A percentile compares a stretch with the other conserved stretches of the same genome.
Conservation (phyloP, 2,113 vertebrate species). For the Sinosuthora webbiana region DNA sequence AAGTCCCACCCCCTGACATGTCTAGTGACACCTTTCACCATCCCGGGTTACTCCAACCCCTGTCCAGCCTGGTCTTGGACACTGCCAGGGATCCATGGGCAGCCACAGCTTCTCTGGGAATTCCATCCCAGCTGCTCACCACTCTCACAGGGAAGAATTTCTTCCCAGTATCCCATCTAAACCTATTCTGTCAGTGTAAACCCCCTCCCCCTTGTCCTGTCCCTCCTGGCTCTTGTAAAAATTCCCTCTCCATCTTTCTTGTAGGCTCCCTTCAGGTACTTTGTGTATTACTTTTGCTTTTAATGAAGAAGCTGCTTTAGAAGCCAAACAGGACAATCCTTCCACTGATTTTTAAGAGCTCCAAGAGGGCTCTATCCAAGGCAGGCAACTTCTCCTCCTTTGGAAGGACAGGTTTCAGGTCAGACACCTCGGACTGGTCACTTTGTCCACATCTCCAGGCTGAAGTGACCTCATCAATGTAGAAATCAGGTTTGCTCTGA, state of each 20-base stretch:
- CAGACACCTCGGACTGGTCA: background rate
- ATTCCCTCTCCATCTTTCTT: background rate
- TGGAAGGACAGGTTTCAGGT: background rate
- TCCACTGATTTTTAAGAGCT: background rate
- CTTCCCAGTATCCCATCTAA: background rate
- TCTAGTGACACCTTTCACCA: accelerated
- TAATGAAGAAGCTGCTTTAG: background rate
- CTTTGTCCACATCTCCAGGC: background rate
- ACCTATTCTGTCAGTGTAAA: background rate
- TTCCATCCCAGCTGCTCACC: background rate
- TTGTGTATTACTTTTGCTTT: background rate
- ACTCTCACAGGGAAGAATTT: background rate
- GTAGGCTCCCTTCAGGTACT: background rate
- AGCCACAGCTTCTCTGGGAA: background rate
- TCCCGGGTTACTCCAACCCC: background rate
- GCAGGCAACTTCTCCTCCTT: background rate
- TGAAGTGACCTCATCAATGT: background rate
- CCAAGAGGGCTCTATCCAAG: background rate
- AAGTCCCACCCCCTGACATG: background rate
- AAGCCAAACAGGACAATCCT: background rate
- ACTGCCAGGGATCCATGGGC: background rate
- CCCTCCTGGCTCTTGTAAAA: background rate
- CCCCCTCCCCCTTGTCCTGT: background rate
- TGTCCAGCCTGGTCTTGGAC: background rate
- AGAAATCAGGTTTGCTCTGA: background rate